Base-by-base conservation (phyloP, 35 echinoderm and acorn worm genomes). In the Chiridota heheva region DNA sequence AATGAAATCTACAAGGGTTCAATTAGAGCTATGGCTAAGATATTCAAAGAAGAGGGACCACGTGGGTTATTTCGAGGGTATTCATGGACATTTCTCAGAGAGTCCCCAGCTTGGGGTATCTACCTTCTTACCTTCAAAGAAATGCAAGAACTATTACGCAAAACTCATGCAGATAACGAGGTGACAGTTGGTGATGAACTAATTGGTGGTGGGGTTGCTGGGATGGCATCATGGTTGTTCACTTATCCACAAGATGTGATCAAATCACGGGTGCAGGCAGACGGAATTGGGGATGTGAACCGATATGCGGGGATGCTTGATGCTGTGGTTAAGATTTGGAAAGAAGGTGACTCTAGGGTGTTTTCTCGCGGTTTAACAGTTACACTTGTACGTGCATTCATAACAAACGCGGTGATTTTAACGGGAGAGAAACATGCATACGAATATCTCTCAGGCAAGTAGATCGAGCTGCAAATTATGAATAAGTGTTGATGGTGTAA, bases 221-320 rank as follows among this genome's bases (percentile, higher is more conserved):
- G 94, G 7, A 89, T 91, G 84, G 67, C 42, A 7, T 97, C 94
- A 7, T 91, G 94, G 94, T 36, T 87, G 13, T 15, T 83, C 5
- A 78, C 94, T 0, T 91, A 86, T 49, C 78, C 72, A 7, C 35
- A 80, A 8, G 94, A 97, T 48, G 90, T 87, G 16, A 91, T 97
- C 33, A 91, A 97, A 61, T 88, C 94, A 33, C 71, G 94, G 8
- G 70, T 97, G 25, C 94, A 97, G 41, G 94, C 89, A 4, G 94
- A 91, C 43, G 88, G 94, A 16, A 60, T 87, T 5, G 84, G 73
- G 5, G 84, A 89, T 22, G 35, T 72, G 5, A 57, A 64, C 45
- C 70, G 89, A 77, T 97, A 91, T 71, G 81, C 30, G 34, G 89
- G 94, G 1, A 77, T 72, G 0, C 41, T 85, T 0, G 89, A 97